Conservation (phyloP, 2,113 vertebrate species). For the Sander lucioperca region DNA sequence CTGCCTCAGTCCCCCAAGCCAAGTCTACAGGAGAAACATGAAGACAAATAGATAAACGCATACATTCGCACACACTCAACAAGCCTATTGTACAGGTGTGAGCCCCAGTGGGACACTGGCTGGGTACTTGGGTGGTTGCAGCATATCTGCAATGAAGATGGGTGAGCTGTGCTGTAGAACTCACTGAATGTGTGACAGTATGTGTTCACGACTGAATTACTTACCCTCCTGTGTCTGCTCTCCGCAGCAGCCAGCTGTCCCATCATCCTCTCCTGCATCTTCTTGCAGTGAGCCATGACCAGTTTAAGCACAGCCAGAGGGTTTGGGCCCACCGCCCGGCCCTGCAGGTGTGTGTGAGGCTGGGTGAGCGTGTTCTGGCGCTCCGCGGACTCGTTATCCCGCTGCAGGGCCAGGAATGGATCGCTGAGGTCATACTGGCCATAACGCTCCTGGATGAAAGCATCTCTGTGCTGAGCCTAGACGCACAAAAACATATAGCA, state of each 20-base stretch:
- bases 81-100: constrained; percentile 50
- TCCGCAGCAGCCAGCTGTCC: constrained; percentile 93
- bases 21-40: constrained; percentile 14
- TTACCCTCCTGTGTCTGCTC: constrained; percentile 93
- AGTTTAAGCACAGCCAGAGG: constrained; percentile 94
- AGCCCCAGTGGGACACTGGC: constrained; percentile 32
- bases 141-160: constrained; percentile 14
- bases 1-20: neutral
- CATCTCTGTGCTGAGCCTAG: constrained; percentile 93
- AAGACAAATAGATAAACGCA: constrained; percentile 13
- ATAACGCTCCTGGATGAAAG: constrained; percentile 96
- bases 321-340: constrained; percentile 86
- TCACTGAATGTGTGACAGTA: no score
- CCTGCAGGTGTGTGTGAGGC: constrained; percentile 81
- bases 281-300: constrained; percentile 97
- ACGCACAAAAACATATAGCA: constrained; percentile 21
- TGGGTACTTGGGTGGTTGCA: neutral
- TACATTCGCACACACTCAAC: constrained; percentile 42
- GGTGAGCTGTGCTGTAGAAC: neutral
- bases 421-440: constrained; percentile 96
- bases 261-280: constrained; percentile 96
- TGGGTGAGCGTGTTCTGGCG: constrained; percentile 68
- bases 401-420: constrained; percentile 94
- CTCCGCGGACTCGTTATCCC: constrained; percentile 90
- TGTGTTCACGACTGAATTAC: neutral